A percentile compares a stretch with the other conserved stretches of the same genome.
phyloP scores from a whole-genome alignment of 1,140 invertebrate genomes.

The Acromyrmex charruanus region DNA sequence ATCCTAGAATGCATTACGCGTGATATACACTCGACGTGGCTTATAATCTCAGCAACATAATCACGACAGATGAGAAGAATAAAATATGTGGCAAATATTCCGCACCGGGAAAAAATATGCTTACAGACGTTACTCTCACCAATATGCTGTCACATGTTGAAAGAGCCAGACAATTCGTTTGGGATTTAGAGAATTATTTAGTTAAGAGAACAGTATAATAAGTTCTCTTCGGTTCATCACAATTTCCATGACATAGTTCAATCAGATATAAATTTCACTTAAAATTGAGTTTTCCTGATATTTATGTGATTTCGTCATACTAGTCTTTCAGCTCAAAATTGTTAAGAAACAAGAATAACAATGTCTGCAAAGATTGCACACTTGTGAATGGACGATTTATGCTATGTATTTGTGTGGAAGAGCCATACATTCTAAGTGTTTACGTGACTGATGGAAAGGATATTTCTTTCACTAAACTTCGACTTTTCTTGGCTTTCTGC shows the following conservation, averaged over 20 bases:
- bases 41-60: not conserved
- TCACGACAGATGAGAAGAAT: constrained; percentile 13
- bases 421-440: constrained; percentile 20
- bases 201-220: not conserved
- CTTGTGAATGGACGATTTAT: not conserved
- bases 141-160: constrained; percentile 2
- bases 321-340: constrained; percentile 15
- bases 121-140: not conserved
- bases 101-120: not conserved
- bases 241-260: not conserved
- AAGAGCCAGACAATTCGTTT: not conserved
- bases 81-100: not conserved
- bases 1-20: constrained; percentile 24
- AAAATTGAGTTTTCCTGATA: not conserved
- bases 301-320: not conserved
- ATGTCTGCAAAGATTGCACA: constrained; percentile 16
- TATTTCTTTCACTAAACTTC: constrained; percentile 17
- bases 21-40: not conserved
- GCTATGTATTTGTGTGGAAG: not conserved
- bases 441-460: constrained; percentile 14
- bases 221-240: not conserved
- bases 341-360: not conserved
- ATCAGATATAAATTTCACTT: not conserved
- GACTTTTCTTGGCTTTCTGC: constrained; percentile 9
- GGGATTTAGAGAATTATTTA: constrained; percentile 10